Percentiles rank a stretch among this genome's conserved stretches.
phyloP scores from a whole-genome alignment of 2,888 invertebrate genomes.

The Liposcelis brunnea region DNA sequence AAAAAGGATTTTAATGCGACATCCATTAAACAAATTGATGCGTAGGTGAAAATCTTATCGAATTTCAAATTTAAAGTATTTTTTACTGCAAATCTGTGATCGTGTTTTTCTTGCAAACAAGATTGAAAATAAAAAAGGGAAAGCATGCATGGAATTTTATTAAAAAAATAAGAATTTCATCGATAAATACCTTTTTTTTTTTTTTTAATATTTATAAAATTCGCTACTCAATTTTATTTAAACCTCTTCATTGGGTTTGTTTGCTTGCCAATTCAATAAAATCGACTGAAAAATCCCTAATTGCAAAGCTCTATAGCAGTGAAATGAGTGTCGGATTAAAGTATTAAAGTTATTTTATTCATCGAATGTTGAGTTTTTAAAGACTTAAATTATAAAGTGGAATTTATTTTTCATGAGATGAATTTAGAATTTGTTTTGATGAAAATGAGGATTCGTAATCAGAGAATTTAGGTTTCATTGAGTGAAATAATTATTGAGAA shows the following conservation, averaged over 20 bases:
- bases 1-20: no score
- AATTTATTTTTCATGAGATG: background rate
- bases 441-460: background rate
- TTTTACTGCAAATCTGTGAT: no score
- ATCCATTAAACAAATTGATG: no score
- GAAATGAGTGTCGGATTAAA: no score
- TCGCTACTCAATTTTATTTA: no score
- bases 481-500: no score
- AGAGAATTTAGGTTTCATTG: background rate
- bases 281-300: background rate
- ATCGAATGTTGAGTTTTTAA: background rate
- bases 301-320: no score
- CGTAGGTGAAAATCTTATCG: no score
- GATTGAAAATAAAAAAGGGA: constrained; percentile 4
- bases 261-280: background rate
- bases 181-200: constrained; percentile 8
- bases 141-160: no score
- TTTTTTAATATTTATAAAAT: background rate
- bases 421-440: background rate
- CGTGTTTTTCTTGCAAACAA: background rate
- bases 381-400: background rate
- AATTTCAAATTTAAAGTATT: no score
- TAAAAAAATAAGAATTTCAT: no score
- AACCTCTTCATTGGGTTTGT: background rate
- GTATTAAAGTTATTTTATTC: no score